Conservation (phyloP, 2,113 vertebrate species). For the Rhinopomastus cyanomelas region DNA sequence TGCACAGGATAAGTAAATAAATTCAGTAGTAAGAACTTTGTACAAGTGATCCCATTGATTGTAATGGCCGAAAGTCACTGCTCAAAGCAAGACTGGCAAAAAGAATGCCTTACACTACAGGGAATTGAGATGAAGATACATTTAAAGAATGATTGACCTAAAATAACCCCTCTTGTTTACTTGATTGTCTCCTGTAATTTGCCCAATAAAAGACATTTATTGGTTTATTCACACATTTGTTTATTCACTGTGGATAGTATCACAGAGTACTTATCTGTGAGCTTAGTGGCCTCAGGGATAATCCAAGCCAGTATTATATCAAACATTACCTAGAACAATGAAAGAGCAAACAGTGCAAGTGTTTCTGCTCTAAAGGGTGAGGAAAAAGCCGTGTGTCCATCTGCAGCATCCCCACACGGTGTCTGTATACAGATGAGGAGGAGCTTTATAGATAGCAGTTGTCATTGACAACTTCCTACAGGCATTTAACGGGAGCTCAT, state of each 20-base stretch:
- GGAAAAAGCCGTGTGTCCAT: not conserved
- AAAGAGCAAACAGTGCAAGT: not conserved
- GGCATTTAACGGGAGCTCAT: not conserved
- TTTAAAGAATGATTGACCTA: not conserved
- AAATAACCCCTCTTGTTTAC: not conserved
- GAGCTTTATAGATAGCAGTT: not conserved
- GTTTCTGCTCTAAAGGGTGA: not conserved
- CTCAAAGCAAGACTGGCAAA: not conserved
- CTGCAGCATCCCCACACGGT: not conserved
- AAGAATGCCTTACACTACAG: not conserved
- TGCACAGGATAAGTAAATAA: not conserved
- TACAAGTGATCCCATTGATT: not conserved
- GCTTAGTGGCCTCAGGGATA: constrained; percentile 15
- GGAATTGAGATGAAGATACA: not conserved
- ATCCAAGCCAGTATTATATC: not conserved
- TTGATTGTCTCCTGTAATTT: not conserved
- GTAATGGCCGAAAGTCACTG: not conserved
- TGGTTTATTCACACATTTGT: not conserved
- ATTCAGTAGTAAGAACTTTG: not conserved
- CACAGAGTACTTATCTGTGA: not conserved
- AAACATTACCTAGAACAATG: not conserved
- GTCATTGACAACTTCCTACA: not conserved
- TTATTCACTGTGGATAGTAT: not conserved
- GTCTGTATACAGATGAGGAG: not conserved
- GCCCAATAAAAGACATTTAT: not conserved